phyloP scores from a whole-genome alignment of 1,140 invertebrate species.

The Lepidostoma basale region DNA sequence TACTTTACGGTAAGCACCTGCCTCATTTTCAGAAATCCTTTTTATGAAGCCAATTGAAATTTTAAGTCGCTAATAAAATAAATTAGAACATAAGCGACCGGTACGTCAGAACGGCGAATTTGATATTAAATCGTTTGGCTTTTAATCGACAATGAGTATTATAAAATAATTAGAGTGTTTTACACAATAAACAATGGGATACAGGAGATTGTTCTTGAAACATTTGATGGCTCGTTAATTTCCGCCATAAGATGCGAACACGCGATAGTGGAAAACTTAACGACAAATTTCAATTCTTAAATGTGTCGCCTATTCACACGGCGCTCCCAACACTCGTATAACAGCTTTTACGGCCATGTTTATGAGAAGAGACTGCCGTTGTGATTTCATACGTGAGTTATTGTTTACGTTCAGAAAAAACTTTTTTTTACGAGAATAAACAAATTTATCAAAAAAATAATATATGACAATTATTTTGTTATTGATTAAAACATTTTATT shows the following conservation, averaged over 20 bases:
- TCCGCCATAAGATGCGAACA: background rate
- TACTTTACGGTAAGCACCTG: constrained; percentile 37
- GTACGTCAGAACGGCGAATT: constrained; percentile 33
- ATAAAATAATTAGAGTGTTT: constrained; percentile 20
- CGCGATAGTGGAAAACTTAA: background rate
- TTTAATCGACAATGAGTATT: constrained; percentile 43
- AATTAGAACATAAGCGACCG: constrained; percentile 43
- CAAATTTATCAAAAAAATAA: too few species aligned
- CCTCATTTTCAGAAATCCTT: constrained; percentile 35
- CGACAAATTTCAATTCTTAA: constrained; percentile 3
- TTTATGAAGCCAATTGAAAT: constrained; percentile 46
- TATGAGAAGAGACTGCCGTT: too few species aligned
- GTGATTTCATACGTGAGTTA: too few species aligned
- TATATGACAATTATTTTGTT: too few species aligned
- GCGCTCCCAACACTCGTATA: too few species aligned
- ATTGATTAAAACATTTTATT: too few species aligned
- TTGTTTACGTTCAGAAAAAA: too few species aligned
- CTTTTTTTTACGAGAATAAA: too few species aligned
- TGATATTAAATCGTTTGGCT: constrained; percentile 39
- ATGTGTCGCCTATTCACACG: background rate
- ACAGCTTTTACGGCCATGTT: too few species aligned
- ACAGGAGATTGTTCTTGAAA: background rate
- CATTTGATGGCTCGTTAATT: constrained; percentile 24
- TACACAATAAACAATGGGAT: background rate
- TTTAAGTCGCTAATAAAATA: constrained; percentile 46